These are phyloP conservation scores for Chlamydotis undulata DNA, from an alignment of 2,113 vertebrate genomes.

Conservation along the genomic window DNA sequence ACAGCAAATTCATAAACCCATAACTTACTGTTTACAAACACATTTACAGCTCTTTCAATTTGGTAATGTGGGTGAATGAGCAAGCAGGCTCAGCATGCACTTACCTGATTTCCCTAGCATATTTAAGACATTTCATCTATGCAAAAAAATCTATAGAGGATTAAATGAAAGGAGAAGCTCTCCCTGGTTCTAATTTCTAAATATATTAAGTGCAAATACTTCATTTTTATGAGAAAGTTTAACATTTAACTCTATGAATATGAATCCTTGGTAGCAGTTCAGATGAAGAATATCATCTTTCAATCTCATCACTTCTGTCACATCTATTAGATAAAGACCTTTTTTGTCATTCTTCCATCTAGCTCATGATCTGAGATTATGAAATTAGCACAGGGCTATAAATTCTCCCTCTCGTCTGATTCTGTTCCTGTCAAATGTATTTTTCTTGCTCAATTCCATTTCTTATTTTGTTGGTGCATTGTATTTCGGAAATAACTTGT, in stretches of 20 bases:
- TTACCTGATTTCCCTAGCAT: neutral
- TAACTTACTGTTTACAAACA: slow-evolving; percentile 29
- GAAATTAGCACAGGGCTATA: slow-evolving; percentile 13
- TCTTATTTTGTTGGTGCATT: neutral
- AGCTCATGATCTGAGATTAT: neutral
- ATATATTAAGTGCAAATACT: neutral
- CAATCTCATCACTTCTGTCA: neutral
- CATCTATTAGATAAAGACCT: neutral
- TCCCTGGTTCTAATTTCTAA: slow-evolving; percentile 2
- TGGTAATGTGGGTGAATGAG: neutral
- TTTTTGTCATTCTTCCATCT: neutral
- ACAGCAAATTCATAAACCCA: neutral
- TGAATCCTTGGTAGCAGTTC: neutral
- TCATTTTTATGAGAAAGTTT: slow-evolving; percentile 28
- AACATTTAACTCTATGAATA: neutral
- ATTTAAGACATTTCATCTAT: neutral
- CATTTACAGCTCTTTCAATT: neutral
- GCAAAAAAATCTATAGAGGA: neutral
- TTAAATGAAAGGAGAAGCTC: neutral
- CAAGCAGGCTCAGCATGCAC: neutral
- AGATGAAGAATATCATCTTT: slow-evolving; percentile 1
- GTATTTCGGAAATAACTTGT: neutral
- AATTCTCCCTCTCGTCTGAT: slow-evolving; percentile 8
- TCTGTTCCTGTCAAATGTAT: neutral
- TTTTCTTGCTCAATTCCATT: neutral